Percentiles rank a stretch among this genome's conserved stretches.
Conservation (phyloP, 2,113 vertebrate species). For the Pelmatolapia mariae region DNA sequence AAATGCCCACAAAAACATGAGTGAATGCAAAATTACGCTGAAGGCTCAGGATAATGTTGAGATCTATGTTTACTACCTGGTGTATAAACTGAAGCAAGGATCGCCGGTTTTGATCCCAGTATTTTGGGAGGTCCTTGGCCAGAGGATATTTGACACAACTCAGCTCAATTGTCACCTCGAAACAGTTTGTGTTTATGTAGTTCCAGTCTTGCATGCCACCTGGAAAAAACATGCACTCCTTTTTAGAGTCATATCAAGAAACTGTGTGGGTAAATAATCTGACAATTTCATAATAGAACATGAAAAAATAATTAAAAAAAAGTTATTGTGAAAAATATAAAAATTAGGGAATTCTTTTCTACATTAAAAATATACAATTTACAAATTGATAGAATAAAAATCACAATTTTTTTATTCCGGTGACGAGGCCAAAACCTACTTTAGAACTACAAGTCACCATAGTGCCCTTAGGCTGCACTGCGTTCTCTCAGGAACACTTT, state of each 20-base stretch:
- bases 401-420: background rate
- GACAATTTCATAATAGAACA: background rate
- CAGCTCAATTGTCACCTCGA: constrained; percentile 95
- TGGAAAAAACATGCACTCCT: constrained; percentile 28
- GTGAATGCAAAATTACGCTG: background rate
- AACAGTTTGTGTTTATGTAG: constrained; percentile 96
- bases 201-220: constrained; percentile 99
- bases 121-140: constrained; percentile 80
- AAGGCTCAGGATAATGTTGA: background rate
- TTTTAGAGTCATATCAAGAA: background rate
- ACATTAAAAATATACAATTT: background rate
- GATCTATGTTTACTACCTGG: constrained; percentile 71
- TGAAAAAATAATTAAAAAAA: background rate
- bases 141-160: constrained; percentile 90
- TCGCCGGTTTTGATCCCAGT: constrained; percentile 86
- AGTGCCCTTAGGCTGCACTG: background rate
- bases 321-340: background rate
- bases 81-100: constrained; percentile 90
- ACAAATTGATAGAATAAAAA: background rate
- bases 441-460: background rate
- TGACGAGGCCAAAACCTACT: background rate
- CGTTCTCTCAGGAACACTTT: background rate
- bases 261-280: background rate
- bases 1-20: background rate
- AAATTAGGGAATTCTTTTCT: background rate